Base-by-base conservation (phyloP, 2,113 vertebrate species). In the Oryzias curvinotus region DNA sequence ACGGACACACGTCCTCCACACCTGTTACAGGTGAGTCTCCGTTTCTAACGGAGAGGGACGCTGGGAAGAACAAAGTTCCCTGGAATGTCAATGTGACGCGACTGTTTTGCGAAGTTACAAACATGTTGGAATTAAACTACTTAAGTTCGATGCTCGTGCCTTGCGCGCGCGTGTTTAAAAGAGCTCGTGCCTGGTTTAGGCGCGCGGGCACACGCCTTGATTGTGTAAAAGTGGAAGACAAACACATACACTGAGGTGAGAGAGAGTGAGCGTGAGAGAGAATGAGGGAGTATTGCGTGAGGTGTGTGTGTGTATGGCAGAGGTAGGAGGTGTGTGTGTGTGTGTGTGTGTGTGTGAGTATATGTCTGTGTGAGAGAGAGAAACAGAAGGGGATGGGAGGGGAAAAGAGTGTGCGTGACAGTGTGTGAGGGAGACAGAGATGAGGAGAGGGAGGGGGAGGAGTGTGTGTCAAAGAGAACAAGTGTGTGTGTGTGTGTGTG, bases 401-500 rank as follows among this genome's bases (percentile, higher is more conserved):
- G 77, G 80, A 78, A 83, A 72, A 72, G 82, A 47, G 68, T 71
- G 62, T 86, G 86, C 61, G 86, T 85, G 85, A 85, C 72, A 73
- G 68, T 36, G 73, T 52, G 78, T 19, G 69, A 23, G 66, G 52
- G 80, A 63, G 81, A 80, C 74, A 62, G 82, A 72, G 67, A 80
- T 62, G 55, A 57, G 74, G 71, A 80, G 69, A 67, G 73, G 81
- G 84, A 84, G 80, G 78, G 80, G 80, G 81, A 86, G 80, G 72
- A 88, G 88, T 85, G 80, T 87, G 86, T 85, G 84, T 87, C 85
- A 90, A 85, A 89, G 86, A 83, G 75, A 83, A 74, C 72, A 80
- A 62, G 63, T 68, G 84, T 81, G 85, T 82, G 85, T 80, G 85
- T 82, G 85, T 80, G 58, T 62, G 65, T 65, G 56, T 57, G 60